These are phyloP conservation scores for Hydropotes inermis DNA, from an alignment of 2,113 vertebrate genomes.

Conservation along the genomic window DNA sequence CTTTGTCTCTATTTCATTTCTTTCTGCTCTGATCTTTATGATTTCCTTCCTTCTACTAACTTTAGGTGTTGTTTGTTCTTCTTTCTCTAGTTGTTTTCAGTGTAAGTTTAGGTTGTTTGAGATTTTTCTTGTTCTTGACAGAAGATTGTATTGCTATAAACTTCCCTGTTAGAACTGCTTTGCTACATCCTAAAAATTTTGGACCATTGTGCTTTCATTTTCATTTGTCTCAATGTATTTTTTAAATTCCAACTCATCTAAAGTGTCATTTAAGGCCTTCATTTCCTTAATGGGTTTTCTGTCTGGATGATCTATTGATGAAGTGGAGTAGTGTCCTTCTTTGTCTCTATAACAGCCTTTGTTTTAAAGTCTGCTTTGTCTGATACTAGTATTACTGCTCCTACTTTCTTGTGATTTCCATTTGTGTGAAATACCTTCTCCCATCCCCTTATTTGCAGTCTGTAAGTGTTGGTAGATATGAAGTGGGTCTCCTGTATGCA, in stretches of 20 bases:
- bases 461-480: not conserved
- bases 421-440: not conserved
- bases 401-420: not conserved
- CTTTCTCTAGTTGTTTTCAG: not conserved
- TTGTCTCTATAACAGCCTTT: not conserved
- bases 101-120: not conserved
- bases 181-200: not conserved
- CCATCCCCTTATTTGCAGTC: not conserved
- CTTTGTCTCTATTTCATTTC: not conserved
- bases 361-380: not conserved
- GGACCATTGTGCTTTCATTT: not conserved
- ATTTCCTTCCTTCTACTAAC: not conserved
- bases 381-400: not conserved
- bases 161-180: not conserved
- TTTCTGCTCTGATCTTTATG: not conserved
- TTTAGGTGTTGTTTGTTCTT: not conserved
- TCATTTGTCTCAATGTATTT: not conserved
- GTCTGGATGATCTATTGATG: not conserved
- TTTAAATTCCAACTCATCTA: not conserved
- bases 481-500: not conserved
- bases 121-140: not conserved
- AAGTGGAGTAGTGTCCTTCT: not conserved
- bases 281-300: not conserved
- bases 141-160: not conserved
- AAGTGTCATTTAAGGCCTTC: not conserved